These are phyloP conservation scores for Drosophila limbata DNA, from an alignment of 2,888 invertebrate genomes.

Conservation along the genomic window DNA sequence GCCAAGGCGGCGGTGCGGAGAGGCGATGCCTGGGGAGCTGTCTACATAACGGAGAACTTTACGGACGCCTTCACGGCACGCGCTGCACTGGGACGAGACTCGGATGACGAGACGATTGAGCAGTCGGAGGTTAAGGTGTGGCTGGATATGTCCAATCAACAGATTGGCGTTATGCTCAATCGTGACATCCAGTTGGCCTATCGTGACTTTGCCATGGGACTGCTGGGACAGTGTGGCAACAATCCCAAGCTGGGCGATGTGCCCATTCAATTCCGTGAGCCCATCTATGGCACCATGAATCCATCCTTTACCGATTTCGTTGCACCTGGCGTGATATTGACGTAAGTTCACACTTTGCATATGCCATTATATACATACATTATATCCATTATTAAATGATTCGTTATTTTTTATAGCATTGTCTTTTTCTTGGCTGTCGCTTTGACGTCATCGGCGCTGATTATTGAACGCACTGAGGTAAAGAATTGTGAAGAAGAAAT, in stretches of 20 bases:
- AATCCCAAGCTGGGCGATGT: slow-evolving; percentile 95
- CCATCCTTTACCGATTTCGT: slow-evolving; percentile 98
- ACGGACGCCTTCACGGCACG: slow-evolving; percentile 94
- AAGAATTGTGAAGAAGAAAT: slow-evolving; percentile 27
- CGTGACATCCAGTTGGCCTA: slow-evolving; percentile 94
- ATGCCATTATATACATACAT: slow-evolving; percentile 6
- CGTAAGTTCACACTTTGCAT: slow-evolving; percentile 88
- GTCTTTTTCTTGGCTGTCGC: slow-evolving; percentile 98
- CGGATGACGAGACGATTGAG: slow-evolving; percentile 94
- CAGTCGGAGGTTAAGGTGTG: slow-evolving; percentile 95
- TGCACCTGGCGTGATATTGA: slow-evolving; percentile 97
- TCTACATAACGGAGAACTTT: slow-evolving; percentile 95
- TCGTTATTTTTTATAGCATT: slow-evolving; percentile 88
- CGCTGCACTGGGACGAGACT: slow-evolving; percentile 91
- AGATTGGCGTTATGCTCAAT: slow-evolving; percentile 95
- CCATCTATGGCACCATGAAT: slow-evolving; percentile 94
- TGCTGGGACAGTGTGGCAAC: slow-evolving; percentile 90
- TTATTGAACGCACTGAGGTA: slow-evolving; percentile 94
- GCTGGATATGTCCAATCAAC: slow-evolving; percentile 98
- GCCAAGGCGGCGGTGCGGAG: slow-evolving; percentile 90
- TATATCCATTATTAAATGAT: no score
- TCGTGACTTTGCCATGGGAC: slow-evolving; percentile 92
- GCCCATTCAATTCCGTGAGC: slow-evolving; percentile 94
- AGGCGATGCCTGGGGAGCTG: slow-evolving; percentile 95
- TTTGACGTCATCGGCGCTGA: slow-evolving; percentile 95